A percentile compares a stretch with the other conserved stretches of the same genome.
phyloP scores from a whole-genome alignment of 2,113 vertebrate genomes.

The Ptyas mucosa region DNA sequence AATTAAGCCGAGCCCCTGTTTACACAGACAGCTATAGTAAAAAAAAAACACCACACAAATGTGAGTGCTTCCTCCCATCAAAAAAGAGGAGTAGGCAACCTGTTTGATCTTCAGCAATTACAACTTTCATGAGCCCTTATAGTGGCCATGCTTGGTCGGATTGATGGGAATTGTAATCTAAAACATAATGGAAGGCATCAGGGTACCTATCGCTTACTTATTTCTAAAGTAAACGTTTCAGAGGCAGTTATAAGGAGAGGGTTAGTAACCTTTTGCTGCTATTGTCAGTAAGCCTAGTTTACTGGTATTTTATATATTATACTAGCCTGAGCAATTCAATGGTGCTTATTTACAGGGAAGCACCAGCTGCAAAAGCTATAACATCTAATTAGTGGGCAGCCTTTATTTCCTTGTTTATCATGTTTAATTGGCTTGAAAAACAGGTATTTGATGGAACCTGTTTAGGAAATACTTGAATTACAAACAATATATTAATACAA shows the following conservation, averaged over 20 bases:
- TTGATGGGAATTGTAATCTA: background rate
- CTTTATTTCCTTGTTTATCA: background rate
- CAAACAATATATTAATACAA: background rate
- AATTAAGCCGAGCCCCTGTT: background rate
- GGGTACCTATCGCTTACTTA: background rate
- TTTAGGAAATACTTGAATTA: background rate
- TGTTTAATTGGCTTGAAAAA: background rate
- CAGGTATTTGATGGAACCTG: background rate
- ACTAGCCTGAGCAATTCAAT: background rate
- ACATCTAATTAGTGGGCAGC: background rate
- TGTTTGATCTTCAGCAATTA: background rate
- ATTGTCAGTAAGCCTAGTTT: background rate
- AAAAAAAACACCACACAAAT: background rate
- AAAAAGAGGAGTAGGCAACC: background rate
- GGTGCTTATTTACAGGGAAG: background rate
- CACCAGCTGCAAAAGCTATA: background rate
- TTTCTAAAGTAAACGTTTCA: background rate
- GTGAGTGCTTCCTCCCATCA: background rate
- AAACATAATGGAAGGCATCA: background rate
- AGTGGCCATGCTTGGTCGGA: background rate
- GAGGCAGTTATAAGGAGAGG: background rate
- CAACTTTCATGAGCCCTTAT: background rate
- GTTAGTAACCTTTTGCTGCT: background rate
- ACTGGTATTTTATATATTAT: background rate
- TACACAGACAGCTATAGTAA: background rate